phyloP scores from a whole-genome alignment of 2,797 vertebrate species.

The Siniperca undulata region DNA sequence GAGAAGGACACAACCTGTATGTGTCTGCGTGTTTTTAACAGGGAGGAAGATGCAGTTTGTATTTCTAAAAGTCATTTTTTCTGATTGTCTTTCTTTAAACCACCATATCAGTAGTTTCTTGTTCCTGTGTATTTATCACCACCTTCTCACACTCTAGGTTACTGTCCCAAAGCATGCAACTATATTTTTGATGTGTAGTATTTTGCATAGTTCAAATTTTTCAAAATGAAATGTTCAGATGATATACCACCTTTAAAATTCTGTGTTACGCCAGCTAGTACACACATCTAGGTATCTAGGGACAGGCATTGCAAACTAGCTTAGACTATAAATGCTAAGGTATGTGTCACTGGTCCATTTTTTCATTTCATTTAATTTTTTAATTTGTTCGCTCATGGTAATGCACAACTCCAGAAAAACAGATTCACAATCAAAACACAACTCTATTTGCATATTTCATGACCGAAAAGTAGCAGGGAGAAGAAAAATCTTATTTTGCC shows the following conservation, averaged over 20 bases:
- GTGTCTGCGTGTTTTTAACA: background rate
- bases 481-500: too few species aligned
- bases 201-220: background rate
- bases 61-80: too few species aligned
- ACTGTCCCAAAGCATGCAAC: background rate
- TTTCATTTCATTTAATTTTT: too few species aligned
- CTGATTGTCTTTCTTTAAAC: background rate
- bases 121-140: background rate
- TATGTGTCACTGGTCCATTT: background rate
- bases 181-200: background rate
- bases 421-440: too few species aligned
- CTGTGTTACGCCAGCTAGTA: background rate
- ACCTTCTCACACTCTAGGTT: too few species aligned
- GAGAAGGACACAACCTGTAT: background rate
- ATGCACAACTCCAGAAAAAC: too few species aligned
- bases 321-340: background rate
- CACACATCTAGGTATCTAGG: background rate
- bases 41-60: background rate
- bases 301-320: background rate
- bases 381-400: too few species aligned
- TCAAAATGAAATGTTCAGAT: background rate
- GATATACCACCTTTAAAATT: too few species aligned
- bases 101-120: background rate
- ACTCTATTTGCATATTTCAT: too few species aligned
- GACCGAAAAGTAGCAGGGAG: too few species aligned